Base-by-base conservation (phyloP, 1,140 invertebrate species). In the Trypoxylus dichotomus region DNA sequence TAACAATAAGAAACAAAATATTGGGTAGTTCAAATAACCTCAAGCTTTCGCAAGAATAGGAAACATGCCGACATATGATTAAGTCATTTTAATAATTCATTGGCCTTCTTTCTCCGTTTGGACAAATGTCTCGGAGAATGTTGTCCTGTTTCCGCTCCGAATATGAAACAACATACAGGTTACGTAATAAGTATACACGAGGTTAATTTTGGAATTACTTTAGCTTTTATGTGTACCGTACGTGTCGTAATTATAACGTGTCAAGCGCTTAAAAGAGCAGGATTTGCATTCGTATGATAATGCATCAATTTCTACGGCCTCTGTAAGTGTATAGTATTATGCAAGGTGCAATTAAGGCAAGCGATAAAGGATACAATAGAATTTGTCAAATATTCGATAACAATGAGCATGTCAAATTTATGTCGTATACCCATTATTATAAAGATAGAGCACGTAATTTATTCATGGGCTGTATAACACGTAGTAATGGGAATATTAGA, bases 381-480 rank as follows among this genome's bases (percentile, higher is more conserved):
- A 63, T 63, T 19, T 24, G 60, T 63, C 60, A 63, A 63, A 63
- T 63, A 63, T 24, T 63, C 19, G 21, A 63, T 27, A 63, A 24
- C 60, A 63, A 63, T 63, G 19, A 24, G 21, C 60, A 63, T 63
- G 21, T 63, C 60, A 21, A 63, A 63, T 63, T 63, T 63, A 63
- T 63, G 60, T 63, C 25, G 60, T 21, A 2, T 63, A 63, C 21
- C 60, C 60, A 63, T 63, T 63, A 63, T 63, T 63, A 24, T 63
- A 8, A 63, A 63, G 60, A 63, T 63, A 63, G 10, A 19, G 21
- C 19, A 0, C 3, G 25, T 63, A 63, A 63, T 6, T 63, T 63
- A 63, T 63, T 63, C 60, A 19, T 8, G 25, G 19, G 7, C n/a
- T 6, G 21, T 15, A 19, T 47, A 47, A 47, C 43, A 47, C 8